Conservation (phyloP, 2,888 invertebrate species). For the Cryptus armator region DNA sequence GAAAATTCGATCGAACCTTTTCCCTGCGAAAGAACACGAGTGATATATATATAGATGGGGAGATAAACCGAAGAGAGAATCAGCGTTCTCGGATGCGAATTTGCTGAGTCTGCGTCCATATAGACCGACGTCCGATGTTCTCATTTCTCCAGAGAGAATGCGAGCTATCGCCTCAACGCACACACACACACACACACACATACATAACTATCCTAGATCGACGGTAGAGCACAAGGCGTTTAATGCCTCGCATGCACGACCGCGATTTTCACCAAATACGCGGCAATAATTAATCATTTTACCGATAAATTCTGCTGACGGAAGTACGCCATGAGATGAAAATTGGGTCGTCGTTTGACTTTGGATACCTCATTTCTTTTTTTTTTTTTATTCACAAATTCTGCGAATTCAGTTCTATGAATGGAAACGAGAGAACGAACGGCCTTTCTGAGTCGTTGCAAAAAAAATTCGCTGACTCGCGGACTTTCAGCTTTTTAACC, state of each 20-base stretch:
- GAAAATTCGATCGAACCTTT: conserved; percentile 6
- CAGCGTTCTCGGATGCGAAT: conserved; percentile 25
- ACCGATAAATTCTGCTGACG: conserved; percentile 63
- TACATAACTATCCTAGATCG: background rate
- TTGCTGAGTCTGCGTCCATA: conserved; percentile 30
- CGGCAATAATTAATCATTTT: conserved; percentile 46
- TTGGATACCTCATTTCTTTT: conserved; percentile 18
- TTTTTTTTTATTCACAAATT: conserved; percentile 32
- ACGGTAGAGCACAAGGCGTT: background rate
- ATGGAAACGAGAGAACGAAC: conserved; percentile 35
- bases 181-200: background rate
- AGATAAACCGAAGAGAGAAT: conserved; percentile 8
- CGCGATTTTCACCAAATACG: conserved; percentile 17
- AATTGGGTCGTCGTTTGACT: conserved; percentile 56
- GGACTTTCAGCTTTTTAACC: background rate
- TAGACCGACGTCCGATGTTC: conserved; percentile 7
- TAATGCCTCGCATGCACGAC: background rate
- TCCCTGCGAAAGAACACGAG: background rate
- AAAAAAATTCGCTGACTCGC: conserved; percentile 41
- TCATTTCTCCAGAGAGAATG: conserved; percentile 22
- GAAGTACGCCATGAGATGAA: conserved; percentile 18
- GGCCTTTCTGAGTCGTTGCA: conserved; percentile 18
- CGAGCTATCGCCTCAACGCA: background rate
- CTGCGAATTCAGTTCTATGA: conserved; percentile 30
- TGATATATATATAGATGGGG: background rate